Percentiles rank a stretch among this genome's conserved stretches.
Evolutionary conservation across 2,888 invertebrate species (phyloP).

Genomic region (Atethmia centrago): DNA sequence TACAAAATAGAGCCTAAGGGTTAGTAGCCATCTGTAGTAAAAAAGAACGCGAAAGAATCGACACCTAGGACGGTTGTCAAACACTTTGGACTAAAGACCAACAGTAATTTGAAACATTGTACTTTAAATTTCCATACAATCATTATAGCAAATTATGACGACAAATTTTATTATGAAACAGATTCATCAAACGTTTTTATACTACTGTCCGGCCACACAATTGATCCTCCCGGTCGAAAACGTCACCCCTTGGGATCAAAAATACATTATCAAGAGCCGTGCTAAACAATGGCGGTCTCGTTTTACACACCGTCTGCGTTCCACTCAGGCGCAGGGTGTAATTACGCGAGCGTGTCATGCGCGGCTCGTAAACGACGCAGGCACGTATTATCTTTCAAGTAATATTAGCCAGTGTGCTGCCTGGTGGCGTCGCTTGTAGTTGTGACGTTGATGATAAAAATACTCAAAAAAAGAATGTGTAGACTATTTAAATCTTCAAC

Average conservation of each 20-base stretch:
- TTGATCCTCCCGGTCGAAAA: slow-evolving; percentile 25
- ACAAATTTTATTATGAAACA: no score
- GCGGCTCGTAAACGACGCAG: slow-evolving; percentile 65
- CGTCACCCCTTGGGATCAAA: slow-evolving; percentile 39
- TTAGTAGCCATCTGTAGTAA: neutral
- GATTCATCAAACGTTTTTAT: slow-evolving; percentile 15
- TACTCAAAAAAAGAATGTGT: neutral
- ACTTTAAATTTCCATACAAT: neutral
- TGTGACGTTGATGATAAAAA: slow-evolving; percentile 2
- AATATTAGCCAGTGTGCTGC: slow-evolving; percentile 43
- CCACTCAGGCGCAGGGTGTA: slow-evolving; percentile 69
- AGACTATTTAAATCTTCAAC: neutral
- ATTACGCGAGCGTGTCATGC: slow-evolving; percentile 70
- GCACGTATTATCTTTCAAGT: slow-evolving; percentile 62
- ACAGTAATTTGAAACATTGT: neutral
- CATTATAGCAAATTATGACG: slow-evolving; percentile 3
- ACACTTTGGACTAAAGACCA: neutral
- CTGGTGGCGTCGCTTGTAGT: slow-evolving; percentile 19
- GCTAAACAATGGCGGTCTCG: slow-evolving; percentile 58
- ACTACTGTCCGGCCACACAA: slow-evolving; percentile 6
- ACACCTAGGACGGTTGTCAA: neutral
- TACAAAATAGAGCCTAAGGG: slow-evolving; percentile 24
- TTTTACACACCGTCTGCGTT: slow-evolving; percentile 61
- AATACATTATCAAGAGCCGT: slow-evolving; percentile 43
- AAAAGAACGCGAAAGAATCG: neutral